Evolutionary conservation across 37 sponge, comb jelly and placozoan genomes (phyloP).

Genomic region (Lycopodina hypogea): DNA sequence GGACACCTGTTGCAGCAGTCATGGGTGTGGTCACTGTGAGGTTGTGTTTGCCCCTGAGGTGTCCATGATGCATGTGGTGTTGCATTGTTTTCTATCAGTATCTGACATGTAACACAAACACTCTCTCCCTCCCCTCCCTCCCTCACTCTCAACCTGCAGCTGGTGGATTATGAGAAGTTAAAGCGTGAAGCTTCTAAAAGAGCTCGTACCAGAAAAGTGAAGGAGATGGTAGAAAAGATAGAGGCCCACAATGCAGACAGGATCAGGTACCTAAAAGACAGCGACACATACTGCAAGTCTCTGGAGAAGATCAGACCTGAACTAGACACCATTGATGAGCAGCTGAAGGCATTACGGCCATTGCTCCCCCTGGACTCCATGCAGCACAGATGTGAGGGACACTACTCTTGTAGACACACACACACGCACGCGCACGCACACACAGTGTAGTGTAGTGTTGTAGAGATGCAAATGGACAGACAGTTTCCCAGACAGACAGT

Average conservation of each 20-base stretch:
- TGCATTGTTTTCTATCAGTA: too few relatives aligned
- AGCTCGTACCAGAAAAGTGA: constrained; percentile 3
- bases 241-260: constrained; percentile 1
- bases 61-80: too few relatives aligned
- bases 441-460: too few relatives aligned
- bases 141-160: background rate
- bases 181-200: constrained; percentile 22
- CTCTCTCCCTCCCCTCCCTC: too few relatives aligned
- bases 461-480: too few relatives aligned
- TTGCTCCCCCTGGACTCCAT: constrained; percentile 11
- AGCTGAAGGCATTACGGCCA: background rate
- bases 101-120: too few relatives aligned
- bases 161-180: background rate
- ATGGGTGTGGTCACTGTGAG: too few relatives aligned
- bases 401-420: background rate
- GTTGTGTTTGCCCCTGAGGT: too few relatives aligned
- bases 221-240: background rate
- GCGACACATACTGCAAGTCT: background rate
- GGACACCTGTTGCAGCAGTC: too few relatives aligned
- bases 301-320: background rate
- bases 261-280: background rate
- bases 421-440: background rate
- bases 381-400: constrained; percentile 37
- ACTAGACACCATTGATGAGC: constrained; percentile 5
- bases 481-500: too few relatives aligned